phyloP scores from a whole-genome alignment of 92 coral and sea anemone species.

The Zoanthus gigantus region DNA sequence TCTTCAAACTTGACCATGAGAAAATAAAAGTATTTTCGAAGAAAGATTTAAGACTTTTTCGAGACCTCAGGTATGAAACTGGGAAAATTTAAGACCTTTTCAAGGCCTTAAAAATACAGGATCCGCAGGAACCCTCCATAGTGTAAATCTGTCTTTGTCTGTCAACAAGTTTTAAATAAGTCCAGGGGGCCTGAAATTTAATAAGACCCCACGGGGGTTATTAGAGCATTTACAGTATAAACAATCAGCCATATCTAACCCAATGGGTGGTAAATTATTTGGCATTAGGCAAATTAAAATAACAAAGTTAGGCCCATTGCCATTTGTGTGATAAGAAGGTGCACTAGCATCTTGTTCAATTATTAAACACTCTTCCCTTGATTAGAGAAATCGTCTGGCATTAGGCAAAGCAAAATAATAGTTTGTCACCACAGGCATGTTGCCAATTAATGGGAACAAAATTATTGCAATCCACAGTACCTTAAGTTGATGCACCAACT shows the following conservation, averaged over 20 bases:
- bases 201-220: too few relatives aligned
- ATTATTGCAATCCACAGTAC: not conserved
- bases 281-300: not conserved
- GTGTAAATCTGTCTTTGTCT: too few relatives aligned
- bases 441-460: constrained; percentile 1
- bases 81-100: too few relatives aligned
- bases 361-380: not conserved
- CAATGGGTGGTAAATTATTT: not conserved
- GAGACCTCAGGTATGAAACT: too few relatives aligned
- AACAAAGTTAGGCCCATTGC: not conserved
- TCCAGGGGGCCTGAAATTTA: too few relatives aligned
- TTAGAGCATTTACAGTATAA: not conserved
- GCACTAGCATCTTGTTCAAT: not conserved
- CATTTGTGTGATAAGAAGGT: not conserved
- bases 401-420: not conserved
- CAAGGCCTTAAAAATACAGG: too few relatives aligned
- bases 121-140: too few relatives aligned
- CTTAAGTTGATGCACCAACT: not conserved
- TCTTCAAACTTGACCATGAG: too few relatives aligned
- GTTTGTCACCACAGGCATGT: not conserved
- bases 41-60: too few relatives aligned
- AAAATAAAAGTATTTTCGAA: too few relatives aligned
- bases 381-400: not conserved
- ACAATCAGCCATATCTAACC: constrained; percentile 4
- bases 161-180: too few relatives aligned